Base-by-base conservation (phyloP, 1,140 invertebrate species). In the fruit fly (Drosophila melanogaster) region DNA sequence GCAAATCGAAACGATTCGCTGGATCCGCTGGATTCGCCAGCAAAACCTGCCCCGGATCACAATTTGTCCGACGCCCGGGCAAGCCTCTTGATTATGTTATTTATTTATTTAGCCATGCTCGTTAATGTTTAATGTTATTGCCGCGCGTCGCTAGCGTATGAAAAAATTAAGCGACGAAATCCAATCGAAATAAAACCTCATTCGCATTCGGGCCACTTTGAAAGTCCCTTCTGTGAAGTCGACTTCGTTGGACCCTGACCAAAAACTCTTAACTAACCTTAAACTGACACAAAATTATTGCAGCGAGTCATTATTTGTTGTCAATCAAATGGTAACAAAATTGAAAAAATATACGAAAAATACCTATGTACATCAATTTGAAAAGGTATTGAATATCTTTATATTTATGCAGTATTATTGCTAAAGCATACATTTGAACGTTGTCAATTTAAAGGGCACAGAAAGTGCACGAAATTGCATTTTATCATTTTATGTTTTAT, bases 11-110 rank as follows among this genome's bases (percentile, higher is more conserved):
- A 69, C 61, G 55, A 53, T 61, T 47, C 58, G 43, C 58, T 71
- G 53, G 40, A 49, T 51, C 37, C 33, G 49, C 43, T 57, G 40
- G 70, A 50, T 58, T 38, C 67, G 62, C 54, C 62, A 50, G 38
- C 69, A 54, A 58, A 70, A 76, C 67, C 58, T 51, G 56, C 79
- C 56, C 69, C 70, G 70, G 70, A 79, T 86, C 77, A 76, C 83
- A 86, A 79, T 86, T 86, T 81, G 78, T 81, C 78, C 33, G 47
- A 24, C 43, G 66, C 53, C 35, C 59, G 53, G 55, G 71, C 70
- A 64, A 53, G 62, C 58, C 58, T 65, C 76, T 85, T 76, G 77
- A 84, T 84, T 85, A 85, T 84, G 79, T 85, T 83, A 83, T 85
- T 85, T 85, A 85, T 80, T 74, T 83, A 81, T 73, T 67, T 85